Conservation (phyloP, 1,140 invertebrate species). For the Himalopsyche phryganea region DNA sequence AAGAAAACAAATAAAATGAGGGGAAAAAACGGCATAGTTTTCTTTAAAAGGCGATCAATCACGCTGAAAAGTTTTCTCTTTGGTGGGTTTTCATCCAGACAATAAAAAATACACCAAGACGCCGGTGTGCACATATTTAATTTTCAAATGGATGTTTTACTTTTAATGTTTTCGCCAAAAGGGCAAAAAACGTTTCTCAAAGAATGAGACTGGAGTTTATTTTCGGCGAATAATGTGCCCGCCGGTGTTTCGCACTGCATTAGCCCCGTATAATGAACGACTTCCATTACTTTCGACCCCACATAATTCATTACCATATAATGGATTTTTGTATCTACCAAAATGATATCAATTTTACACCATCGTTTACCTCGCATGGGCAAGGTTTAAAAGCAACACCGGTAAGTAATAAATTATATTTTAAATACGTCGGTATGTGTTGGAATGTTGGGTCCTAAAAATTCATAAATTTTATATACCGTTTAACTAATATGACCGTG, state of each 20-base stretch:
- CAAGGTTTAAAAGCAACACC: too few relatives aligned
- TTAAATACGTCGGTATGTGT: too few relatives aligned
- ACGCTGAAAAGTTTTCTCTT: conserved; percentile 1
- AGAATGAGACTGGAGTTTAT: conserved; percentile 1
- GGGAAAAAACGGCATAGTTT: neutral
- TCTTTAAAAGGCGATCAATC: conserved; percentile 11
- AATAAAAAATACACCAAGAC: too few relatives aligned
- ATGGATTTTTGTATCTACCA: neutral
- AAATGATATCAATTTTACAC: neutral
- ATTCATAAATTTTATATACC: too few relatives aligned
- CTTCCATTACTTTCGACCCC: conserved; percentile 9
- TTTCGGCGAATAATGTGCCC: neutral
- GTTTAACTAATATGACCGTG: too few relatives aligned
- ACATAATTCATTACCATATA: neutral
- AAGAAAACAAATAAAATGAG: too few relatives aligned
- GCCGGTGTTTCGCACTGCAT: conserved; percentile 2
- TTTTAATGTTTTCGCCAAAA: conserved; percentile 8
- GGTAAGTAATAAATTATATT: too few relatives aligned
- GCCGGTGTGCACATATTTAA: conserved; percentile 4
- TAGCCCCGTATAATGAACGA: conserved; percentile 7
- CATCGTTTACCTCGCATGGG: too few relatives aligned
- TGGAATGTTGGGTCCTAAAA: too few relatives aligned
- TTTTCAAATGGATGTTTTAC: conserved; percentile 15
- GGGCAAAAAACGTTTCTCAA: conserved; percentile 4
- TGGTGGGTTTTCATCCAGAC: too few relatives aligned